phyloP scores from a whole-genome alignment of 2,113 vertebrate genomes.

The Hippocampus abdominalis region DNA sequence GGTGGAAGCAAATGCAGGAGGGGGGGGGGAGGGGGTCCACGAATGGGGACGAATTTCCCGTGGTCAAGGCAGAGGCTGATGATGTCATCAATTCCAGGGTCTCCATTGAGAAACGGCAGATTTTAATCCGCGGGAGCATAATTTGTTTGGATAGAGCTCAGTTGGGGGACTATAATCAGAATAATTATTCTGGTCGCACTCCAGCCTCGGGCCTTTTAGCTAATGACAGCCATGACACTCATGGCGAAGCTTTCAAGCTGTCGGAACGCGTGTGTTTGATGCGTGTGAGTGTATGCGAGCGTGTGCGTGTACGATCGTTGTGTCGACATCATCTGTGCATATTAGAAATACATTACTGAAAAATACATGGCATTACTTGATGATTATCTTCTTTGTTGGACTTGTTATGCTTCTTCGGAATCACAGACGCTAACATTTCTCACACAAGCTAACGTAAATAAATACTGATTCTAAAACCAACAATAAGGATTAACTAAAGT shows the following conservation, averaged over 20 bases:
- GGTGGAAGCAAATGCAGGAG: neutral
- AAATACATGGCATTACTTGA: neutral
- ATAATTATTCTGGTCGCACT: conserved; percentile 59
- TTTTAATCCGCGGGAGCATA: conserved; percentile 54
- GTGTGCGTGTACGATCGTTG: neutral
- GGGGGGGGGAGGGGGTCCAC: neutral
- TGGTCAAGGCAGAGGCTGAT: neutral
- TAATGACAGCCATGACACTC: conserved; percentile 48
- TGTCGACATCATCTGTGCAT: neutral
- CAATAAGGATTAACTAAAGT: too few relatives aligned
- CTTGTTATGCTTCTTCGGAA: neutral
- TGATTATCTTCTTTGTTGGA: neutral
- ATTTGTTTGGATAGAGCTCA: conserved; percentile 56
- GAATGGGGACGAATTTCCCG: neutral
- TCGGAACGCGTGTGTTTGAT: conserved; percentile 7
- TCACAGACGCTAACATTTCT: neutral
- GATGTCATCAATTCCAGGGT: conserved; percentile 30
- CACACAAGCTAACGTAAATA: neutral
- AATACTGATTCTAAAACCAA: too few relatives aligned
- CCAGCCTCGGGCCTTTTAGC: conserved; percentile 60
- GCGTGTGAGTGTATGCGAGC: neutral
- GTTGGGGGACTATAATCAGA: conserved; percentile 51
- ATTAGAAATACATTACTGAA: neutral
- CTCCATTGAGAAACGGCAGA: conserved; percentile 42
- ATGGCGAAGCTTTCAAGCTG: conserved; percentile 43